Evolutionary conservation across 1,140 invertebrate genomes (phyloP), one percentile per base, ranked within the genome.

Genomic region (Adelges cooleyi): DNA sequence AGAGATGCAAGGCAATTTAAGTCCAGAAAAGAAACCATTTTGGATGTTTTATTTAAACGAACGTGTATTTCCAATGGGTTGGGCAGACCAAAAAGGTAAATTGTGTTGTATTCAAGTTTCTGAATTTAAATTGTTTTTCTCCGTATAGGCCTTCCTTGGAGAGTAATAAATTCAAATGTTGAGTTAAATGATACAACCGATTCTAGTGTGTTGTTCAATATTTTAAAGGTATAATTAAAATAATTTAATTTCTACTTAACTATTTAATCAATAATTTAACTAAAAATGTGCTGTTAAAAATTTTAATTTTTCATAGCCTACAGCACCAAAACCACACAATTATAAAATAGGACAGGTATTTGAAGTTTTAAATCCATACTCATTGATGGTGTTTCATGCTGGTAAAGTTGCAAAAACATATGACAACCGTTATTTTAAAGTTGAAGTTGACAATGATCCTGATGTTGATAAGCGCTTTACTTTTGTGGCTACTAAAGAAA

Each of bases 401-500:
- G 56, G 3, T 29, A 48, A 40, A 62, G 46, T 62, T 29, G 11
- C 46, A 46, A 62, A 62, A 17, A 48, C 46, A 3, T 29, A 62
- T 46, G 56, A 62, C 46, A 62, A 62, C 29, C 42, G 56, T 18
- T 62, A 62, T 29, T 62, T 62, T 48, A 62, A 48, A 62, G 40
- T 62, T 48, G 56, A 62, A 48, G 42, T 62, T 5, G 9, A 62
- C 18, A 29, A 62, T 33, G 25, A 62, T 9, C 13, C 17, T 48
- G 25, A 62, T 48, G 3, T 33, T 44, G 6, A 22, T 1, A 62
- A 62, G 22, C 42, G 56, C 20, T 18, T 46, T 9, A 62, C 42
- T 18, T 62, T 62, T 62, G n/a, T 62, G 0, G 56, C 56, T 62
- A 62, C 56, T 10, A 62, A 62, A 18, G 56, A 62, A 62, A 62